phyloP scores from a whole-genome alignment of 2,113 vertebrate genomes.

The Lepidothrix coronata region DNA sequence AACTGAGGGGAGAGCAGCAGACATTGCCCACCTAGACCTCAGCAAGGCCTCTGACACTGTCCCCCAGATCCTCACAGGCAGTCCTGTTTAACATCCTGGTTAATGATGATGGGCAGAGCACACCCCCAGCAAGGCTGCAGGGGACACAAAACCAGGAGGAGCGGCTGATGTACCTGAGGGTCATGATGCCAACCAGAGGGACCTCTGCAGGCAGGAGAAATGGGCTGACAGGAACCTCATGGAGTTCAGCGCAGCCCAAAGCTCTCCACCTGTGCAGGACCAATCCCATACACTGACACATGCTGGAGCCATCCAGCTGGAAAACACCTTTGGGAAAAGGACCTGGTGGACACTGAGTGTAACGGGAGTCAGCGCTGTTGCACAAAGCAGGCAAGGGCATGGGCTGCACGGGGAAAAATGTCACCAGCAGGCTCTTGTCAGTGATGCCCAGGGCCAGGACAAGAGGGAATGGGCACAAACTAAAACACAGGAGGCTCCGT shows the following conservation, averaged over 20 bases:
- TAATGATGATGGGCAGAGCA: not conserved
- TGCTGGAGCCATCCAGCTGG: not conserved
- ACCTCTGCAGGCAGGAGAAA: not conserved
- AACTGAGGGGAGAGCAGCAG: not conserved
- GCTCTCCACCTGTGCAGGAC: not conserved
- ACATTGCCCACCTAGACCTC: not conserved
- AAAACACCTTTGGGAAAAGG: not conserved
- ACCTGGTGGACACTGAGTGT: too few relatives aligned
- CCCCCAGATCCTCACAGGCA: fast-evolving
- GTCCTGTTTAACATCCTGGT: not conserved
- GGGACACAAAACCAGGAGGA: not conserved
- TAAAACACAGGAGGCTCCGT: not conserved
- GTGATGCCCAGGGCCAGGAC: not conserved
- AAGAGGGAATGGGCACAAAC: too few relatives aligned
- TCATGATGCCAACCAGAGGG: not conserved
- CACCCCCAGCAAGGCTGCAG: not conserved
- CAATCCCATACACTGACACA: fast-evolving
- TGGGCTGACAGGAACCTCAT: not conserved
- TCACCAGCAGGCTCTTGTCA: not conserved
- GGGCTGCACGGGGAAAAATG: not conserved
- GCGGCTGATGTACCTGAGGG: not conserved
- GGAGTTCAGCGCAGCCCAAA: not conserved
- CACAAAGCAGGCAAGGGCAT: not conserved
- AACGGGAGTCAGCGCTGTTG: not conserved
- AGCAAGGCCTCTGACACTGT: not conserved